These are phyloP conservation scores for Conistra vaccinii DNA, from an alignment of 2,888 invertebrate genomes.

Conservation along the genomic window DNA sequence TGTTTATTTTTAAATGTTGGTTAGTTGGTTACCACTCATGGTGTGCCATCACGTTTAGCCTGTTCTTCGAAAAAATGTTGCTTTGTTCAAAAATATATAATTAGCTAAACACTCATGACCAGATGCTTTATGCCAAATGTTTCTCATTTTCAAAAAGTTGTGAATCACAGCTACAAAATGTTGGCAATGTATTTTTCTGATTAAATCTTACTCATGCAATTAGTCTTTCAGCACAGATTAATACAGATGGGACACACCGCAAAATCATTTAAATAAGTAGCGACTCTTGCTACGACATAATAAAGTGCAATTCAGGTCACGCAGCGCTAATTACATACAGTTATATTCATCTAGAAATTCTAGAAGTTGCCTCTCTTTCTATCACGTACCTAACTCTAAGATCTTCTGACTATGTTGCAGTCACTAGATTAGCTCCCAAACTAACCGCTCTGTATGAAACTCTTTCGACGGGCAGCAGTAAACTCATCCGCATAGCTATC, in stretches of 20 bases:
- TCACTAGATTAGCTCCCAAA: not conserved
- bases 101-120: conserved; percentile 39
- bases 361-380: too few relatives aligned
- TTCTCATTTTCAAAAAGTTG: conserved; percentile 21
- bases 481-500: not conserved
- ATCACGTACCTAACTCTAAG: too few relatives aligned
- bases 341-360: too few relatives aligned
- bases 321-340: too few relatives aligned
- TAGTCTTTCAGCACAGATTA: not conserved
- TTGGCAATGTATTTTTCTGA: conserved; percentile 18
- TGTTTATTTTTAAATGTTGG: not conserved
- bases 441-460: not conserved
- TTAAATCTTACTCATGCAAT: conserved; percentile 16
- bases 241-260: too few relatives aligned
- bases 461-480: not conserved
- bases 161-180: conserved; percentile 45
- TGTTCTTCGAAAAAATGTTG: not conserved
- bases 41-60: not conserved
- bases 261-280: too few relatives aligned
- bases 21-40: not conserved
- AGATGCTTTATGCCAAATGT: conserved; percentile 18
- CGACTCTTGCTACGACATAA: too few relatives aligned
- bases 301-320: too few relatives aligned
- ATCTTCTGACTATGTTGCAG: too few relatives aligned
- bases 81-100: conserved; percentile 10